Percentiles rank a stretch among this genome's conserved stretches.
Conservation (phyloP, 1,140 invertebrate species). For the Sycophaga agraensis region DNA sequence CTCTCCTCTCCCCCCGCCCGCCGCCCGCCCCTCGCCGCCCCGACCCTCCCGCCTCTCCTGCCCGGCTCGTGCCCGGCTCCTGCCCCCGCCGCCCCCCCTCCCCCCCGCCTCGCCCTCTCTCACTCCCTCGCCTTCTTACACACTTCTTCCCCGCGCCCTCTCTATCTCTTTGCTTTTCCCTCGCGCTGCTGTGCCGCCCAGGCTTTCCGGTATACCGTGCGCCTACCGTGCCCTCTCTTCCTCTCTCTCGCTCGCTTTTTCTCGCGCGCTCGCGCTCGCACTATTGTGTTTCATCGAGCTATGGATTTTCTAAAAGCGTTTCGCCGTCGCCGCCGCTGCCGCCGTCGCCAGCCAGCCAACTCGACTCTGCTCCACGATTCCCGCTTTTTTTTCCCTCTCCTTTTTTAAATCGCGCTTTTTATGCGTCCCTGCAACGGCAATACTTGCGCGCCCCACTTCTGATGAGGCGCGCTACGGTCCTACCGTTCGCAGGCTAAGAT, state of each 20-base stretch:
- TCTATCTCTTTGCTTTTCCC: conserved; percentile 24
- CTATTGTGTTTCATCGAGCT: conserved; percentile 47
- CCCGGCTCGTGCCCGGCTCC: conserved; percentile 59
- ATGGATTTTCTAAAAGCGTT: conserved; percentile 55
- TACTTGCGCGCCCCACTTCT: neutral
- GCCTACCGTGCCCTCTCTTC: conserved; percentile 15
- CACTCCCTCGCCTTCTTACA: conserved; percentile 41
- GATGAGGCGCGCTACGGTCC: no score
- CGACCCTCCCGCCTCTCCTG: conserved; percentile 18
- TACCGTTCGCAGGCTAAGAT: no score
- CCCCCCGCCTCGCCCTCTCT: conserved; percentile 52
- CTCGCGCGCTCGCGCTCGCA: no score
- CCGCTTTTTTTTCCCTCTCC: neutral
- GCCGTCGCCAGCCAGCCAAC: neutral
- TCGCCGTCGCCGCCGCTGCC: conserved; percentile 36
- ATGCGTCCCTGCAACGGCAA: no score
- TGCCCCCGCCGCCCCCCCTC: conserved; percentile 42
- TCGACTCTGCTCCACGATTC: conserved; percentile 6
- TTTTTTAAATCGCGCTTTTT: no score
- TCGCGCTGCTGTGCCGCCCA: conserved; percentile 17
- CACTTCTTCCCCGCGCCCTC: conserved; percentile 27
- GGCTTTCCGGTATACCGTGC: conserved; percentile 5
- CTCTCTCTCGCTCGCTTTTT: conserved; percentile 50
- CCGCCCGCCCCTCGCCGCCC: no score
- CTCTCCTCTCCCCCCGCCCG: conserved; percentile 34